A percentile compares a stretch with the other conserved stretches of the same genome.
Conservation (phyloP, 37 sponge, comb jelly and placozoan species). For the Mnemiopsis leidyi region DNA sequence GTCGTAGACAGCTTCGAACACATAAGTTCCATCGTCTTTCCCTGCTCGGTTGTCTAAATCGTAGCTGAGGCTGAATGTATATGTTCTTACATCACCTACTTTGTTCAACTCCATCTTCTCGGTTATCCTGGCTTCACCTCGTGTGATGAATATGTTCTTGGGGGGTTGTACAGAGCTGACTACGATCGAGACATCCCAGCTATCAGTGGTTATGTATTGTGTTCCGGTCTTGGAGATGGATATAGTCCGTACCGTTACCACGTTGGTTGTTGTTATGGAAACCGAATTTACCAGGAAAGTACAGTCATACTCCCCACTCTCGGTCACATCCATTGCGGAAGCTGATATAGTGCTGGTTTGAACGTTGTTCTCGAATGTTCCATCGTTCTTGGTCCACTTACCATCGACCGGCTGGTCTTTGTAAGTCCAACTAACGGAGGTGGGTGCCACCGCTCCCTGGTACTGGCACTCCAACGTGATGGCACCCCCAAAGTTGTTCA, state of each 20-base stretch:
- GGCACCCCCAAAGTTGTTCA: background rate
- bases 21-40: background rate
- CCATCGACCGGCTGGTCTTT: background rate
- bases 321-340: background rate
- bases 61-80: background rate
- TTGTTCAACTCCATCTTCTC: background rate
- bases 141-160: background rate
- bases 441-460: background rate
- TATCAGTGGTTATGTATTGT: background rate
- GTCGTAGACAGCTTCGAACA: background rate
- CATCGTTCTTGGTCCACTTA: background rate
- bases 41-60: background rate
- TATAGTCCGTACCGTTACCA: background rate
- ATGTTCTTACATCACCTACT: background rate
- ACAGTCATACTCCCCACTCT: slow-evolving; percentile 17
- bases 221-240: background rate
- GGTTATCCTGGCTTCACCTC: background rate
- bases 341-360: background rate
- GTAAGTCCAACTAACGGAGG: background rate
- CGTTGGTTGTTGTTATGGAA: background rate
- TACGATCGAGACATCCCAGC: background rate
- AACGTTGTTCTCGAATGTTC: background rate
- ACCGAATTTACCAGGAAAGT: background rate
- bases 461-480: background rate
- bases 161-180: background rate